phyloP scores from a whole-genome alignment of 53 echinoderm and acorn worm species.

The Paracentrotus lividus region DNA sequence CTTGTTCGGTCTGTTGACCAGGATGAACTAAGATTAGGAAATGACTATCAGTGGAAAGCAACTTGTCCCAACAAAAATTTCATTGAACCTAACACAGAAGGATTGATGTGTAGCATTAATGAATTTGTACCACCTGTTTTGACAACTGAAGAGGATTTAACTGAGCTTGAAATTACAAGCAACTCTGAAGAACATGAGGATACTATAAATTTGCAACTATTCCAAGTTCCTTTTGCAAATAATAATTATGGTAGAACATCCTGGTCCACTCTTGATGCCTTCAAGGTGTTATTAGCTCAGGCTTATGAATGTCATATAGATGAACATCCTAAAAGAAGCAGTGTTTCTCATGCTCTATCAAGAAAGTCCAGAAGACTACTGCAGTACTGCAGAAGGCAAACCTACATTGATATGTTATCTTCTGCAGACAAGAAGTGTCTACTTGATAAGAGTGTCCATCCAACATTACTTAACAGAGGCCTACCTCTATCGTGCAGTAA shows the following conservation, averaged over 20 bases:
- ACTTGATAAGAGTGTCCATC: neutral
- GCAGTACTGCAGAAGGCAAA: neutral
- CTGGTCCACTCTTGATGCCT: neutral
- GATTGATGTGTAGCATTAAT: neutral
- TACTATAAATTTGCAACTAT: too few species aligned
- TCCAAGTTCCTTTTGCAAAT: neutral
- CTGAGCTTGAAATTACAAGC: neutral
- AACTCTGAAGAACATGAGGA: neutral
- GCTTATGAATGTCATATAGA: neutral
- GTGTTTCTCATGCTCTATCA: neutral
- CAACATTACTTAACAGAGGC: neutral
- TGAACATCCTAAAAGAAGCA: neutral
- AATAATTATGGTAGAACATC: neutral
- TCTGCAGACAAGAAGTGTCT: neutral
- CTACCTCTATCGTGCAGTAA: neutral
- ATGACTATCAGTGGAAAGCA: neutral
- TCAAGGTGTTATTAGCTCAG: neutral
- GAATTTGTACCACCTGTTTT: neutral
- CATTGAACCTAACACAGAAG: neutral
- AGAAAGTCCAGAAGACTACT: neutral
- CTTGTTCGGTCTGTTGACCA: neutral
- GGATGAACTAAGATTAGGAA: neutral
- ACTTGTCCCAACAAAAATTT: conserved; percentile 24
- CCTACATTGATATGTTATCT: neutral
- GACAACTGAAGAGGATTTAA: neutral